Evolutionary conservation across 2,888 invertebrate species (phyloP).

Genomic region (Nomada ferruginata): DNA sequence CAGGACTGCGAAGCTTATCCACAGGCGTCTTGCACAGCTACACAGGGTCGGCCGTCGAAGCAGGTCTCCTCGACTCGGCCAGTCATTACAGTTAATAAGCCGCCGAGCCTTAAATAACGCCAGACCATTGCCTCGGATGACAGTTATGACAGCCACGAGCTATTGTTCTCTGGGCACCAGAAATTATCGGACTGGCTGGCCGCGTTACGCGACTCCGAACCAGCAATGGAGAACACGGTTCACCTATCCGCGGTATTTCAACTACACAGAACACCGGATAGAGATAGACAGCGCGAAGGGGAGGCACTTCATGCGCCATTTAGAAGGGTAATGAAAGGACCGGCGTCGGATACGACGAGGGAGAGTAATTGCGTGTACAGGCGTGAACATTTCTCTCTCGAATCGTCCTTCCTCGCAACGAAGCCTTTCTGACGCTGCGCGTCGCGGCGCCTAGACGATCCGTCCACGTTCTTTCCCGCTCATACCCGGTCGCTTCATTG

Average conservation of each 20-base stretch:
- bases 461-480: constrained; percentile 31
- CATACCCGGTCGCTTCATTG: constrained; percentile 29
- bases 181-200: constrained; percentile 75
- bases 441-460: constrained; percentile 19
- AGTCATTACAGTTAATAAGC: constrained; percentile 79
- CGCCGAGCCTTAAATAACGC: constrained; percentile 76
- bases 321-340: constrained; percentile 74
- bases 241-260: constrained; percentile 70
- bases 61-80: constrained; percentile 39
- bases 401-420: constrained; percentile 35
- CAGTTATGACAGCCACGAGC: constrained; percentile 78
- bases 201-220: constrained; percentile 39
- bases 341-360: constrained; percentile 70
- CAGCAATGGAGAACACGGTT: constrained; percentile 36
- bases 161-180: constrained; percentile 75
- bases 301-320: constrained; percentile 66
- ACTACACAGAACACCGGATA: constrained; percentile 33
- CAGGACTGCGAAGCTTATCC: not conserved
- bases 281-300: not conserved
- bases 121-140: constrained; percentile 71
- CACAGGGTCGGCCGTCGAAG: constrained; percentile 34
- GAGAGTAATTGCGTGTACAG: constrained; percentile 72
- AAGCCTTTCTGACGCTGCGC: constrained; percentile 18
- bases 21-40: not conserved
- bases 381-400: constrained; percentile 60